Evolutionary conservation across 2,888 invertebrate species (phyloP), one percentile per base, ranked within the genome.

Genomic region (Rotaria sp.): DNA sequence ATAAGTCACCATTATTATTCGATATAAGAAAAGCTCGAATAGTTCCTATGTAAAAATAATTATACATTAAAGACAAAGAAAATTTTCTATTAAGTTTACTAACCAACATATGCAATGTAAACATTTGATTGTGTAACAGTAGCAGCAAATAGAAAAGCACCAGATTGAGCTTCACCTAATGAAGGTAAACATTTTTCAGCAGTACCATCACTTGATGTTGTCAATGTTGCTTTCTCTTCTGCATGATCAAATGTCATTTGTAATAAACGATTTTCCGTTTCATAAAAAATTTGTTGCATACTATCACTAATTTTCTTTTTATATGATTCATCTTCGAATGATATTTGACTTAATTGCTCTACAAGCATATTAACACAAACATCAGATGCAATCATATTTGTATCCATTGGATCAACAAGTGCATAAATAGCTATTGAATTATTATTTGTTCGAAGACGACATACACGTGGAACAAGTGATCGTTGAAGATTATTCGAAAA

Each of bases 201-300:
- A 18, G 24, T 45, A 80, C 80, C n/a, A 13, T 11, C 41, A n/a
- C n/a, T n/a, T n/a, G 45, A 41, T 26, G 80, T 13, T 15, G n/a
- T 3, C 11, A 3, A 13, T 45, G 35, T 13, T 45, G 45, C 45
- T 80, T 80, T 80, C 26, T 80, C 80, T 80, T 80, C 45, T 3
- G 80, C 45, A 26, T n/a, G 80, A 80, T 80, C 80, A 26, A 80
- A 80, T 45, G 45, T 35, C 80, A 80, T 80, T 80, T 80, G 80
- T 45, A 80, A 80, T 26, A 80, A 10, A 45, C 80, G 80, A 80
- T 80, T 41, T n/a, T 80, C 80, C 11, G 45, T 45, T 45, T 80
- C 80, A 80, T 45, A 80, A 80, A 45, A 80, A 26, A 80, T n/a
- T 2, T 80, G 26, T 80, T 80, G 80, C 41, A 45, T 45, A 45